A percentile compares a stretch with the other conserved stretches of the same genome.
phyloP scores from a whole-genome alignment of 2,113 vertebrate genomes.

The Acanthisitta chloris region DNA sequence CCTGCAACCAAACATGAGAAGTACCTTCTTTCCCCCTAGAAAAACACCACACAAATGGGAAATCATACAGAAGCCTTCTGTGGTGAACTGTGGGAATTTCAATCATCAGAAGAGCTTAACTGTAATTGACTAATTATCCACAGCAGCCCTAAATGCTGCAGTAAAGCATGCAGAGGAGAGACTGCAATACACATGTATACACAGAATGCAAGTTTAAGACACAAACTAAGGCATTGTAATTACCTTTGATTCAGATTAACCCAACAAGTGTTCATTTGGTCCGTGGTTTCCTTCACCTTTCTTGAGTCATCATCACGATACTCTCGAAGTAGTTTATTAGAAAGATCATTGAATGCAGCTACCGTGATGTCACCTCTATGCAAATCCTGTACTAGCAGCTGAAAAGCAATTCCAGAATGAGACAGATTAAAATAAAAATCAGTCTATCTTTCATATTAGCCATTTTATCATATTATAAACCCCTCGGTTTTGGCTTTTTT shows the following conservation, averaged over 20 bases:
- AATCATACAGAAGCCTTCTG: not conserved
- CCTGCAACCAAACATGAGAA: not conserved
- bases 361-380: slow-evolving; percentile 81
- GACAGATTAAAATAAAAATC: not conserved
- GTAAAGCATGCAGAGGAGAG: not conserved
- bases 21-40: not conserved
- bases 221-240: not conserved
- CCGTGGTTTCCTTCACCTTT: slow-evolving; percentile 88
- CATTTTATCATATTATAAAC: not conserved
- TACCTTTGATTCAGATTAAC: slow-evolving; percentile 88
- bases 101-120: not conserved
- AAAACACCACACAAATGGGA: not conserved
- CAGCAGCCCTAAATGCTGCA: not conserved
- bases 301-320: slow-evolving; percentile 90
- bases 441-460: not conserved
- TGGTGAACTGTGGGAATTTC: not conserved
- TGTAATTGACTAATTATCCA: not conserved
- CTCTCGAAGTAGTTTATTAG: slow-evolving; percentile 86
- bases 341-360: slow-evolving; percentile 86
- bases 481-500: rapidly evolving
- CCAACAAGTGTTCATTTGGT: slow-evolving; percentile 85
- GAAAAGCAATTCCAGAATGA: slow-evolving; percentile 13
- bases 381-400: slow-evolving; percentile 89
- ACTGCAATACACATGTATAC: not conserved
- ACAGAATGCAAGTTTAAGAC: not conserved